A percentile compares a stretch with the other conserved stretches of the same genome.
Conservation (phyloP, 2,113 vertebrate species). For the Melanotaenia duboulayi region DNA sequence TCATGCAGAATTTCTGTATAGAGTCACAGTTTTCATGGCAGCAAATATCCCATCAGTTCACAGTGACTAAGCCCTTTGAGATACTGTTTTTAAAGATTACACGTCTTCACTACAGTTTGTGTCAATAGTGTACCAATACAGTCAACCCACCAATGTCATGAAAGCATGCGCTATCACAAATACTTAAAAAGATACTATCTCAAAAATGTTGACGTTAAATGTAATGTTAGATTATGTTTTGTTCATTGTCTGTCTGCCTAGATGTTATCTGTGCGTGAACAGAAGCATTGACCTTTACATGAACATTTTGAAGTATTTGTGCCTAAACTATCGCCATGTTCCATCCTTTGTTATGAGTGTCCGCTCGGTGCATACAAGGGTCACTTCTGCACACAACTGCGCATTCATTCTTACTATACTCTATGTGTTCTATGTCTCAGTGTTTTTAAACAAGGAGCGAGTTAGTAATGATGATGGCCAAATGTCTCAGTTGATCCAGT, state of each 20-base stretch:
- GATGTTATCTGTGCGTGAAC: constrained; percentile 85
- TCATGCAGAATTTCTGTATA: constrained; percentile 5
- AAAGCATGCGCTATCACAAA: constrained; percentile 90
- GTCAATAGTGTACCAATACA: constrained; percentile 78
- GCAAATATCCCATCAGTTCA: constrained; percentile 55
- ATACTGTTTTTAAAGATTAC: constrained; percentile 60
- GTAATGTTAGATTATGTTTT: constrained; percentile 85
- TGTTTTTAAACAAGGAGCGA: constrained; percentile 75
- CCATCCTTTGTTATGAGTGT: constrained; percentile 71
- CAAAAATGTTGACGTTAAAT: constrained; percentile 85
- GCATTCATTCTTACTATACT: constrained; percentile 74
- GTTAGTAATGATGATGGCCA: constrained; percentile 76
- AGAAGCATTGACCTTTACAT: constrained; percentile 82
- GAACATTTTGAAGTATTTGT: constrained; percentile 87
- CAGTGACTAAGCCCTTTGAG: constrained; percentile 70
- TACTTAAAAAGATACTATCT: constrained; percentile 84
- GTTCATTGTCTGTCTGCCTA: constrained; percentile 89
- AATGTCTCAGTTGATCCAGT: constrained; percentile 73
- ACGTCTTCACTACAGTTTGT: constrained; percentile 68
- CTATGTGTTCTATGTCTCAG: constrained; percentile 75
- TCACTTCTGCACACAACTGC: constrained; percentile 64
- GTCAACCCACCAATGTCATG: constrained; percentile 75
- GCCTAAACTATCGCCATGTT: constrained; percentile 90
- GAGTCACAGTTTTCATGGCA: constrained; percentile 48
- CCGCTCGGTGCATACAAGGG: constrained; percentile 52